These are phyloP conservation scores for Phalera bucephala DNA, from an alignment of 2,888 invertebrate genomes.

Conservation along the genomic window DNA sequence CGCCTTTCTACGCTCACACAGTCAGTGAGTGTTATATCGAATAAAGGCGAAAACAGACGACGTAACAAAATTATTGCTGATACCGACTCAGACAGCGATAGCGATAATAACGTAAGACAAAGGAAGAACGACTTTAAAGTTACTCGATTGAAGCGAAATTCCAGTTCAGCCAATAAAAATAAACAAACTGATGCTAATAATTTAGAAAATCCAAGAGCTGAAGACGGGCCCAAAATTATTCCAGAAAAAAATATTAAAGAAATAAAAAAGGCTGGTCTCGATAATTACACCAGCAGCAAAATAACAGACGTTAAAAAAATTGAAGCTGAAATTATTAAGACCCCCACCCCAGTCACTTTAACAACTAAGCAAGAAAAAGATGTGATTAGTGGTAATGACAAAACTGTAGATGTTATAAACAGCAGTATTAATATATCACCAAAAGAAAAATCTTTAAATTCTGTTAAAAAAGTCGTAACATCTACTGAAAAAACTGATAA, in stretches of 20 bases:
- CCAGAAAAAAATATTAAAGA: constrained; percentile 67
- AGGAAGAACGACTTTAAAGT: constrained; percentile 75
- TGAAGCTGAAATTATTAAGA: constrained; percentile 32
- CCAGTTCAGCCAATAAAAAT: constrained; percentile 62
- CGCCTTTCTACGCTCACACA: constrained; percentile 81
- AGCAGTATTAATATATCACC: constrained; percentile 10
- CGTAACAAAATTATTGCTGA: constrained; percentile 72
- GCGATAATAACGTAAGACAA: constrained; percentile 67
- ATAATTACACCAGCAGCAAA: constrained; percentile 46
- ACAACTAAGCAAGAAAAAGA: constrained; percentile 37
- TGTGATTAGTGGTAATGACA: constrained; percentile 29
- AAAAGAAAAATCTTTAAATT: constrained; percentile 31
- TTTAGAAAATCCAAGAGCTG: constrained; percentile 53
- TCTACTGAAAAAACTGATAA: constrained; percentile 38
- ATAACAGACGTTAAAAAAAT: constrained; percentile 35
- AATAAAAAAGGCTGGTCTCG: constrained; percentile 59
- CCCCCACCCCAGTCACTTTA: constrained; percentile 1
- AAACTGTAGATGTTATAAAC: constrained; percentile 20
- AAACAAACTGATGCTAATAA: constrained; percentile 55
- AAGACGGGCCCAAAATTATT: constrained; percentile 57
- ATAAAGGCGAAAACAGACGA: constrained; percentile 77
- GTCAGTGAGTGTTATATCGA: constrained; percentile 77
- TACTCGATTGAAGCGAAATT: constrained; percentile 71
- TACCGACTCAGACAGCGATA: constrained; percentile 69
- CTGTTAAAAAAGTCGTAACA: constrained; percentile 29